Evolutionary conservation across 1,140 invertebrate genomes (phyloP).

Genomic region (Tetragnatha versicolor): DNA sequence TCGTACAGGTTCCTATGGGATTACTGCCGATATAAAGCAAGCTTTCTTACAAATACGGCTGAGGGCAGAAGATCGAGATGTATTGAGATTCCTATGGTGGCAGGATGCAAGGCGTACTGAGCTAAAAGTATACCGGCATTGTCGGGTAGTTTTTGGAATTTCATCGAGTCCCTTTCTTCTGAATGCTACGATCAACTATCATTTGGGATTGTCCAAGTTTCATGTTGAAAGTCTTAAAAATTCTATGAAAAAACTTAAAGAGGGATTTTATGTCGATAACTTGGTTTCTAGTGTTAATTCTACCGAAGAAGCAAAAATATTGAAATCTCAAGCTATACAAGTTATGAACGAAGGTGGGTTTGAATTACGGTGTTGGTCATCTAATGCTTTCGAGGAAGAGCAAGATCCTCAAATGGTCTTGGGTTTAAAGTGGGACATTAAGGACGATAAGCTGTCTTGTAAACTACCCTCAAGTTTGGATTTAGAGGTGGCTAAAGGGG

Average conservation of each 20-base stretch:
- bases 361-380: neutral
- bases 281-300: neutral
- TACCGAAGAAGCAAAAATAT: neutral
- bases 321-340: neutral
- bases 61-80: neutral
- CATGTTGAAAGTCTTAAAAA: neutral
- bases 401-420: too few species aligned
- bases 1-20: neutral
- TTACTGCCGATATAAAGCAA: conserved; percentile 11
- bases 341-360: neutral
- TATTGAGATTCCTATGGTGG: neutral
- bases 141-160: too few species aligned
- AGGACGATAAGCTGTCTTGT: neutral
- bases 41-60: neutral
- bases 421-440: neutral
- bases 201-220: neutral
- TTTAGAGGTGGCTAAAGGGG: too few species aligned
- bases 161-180: neutral
- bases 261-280: conserved; percentile 20
- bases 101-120: neutral
- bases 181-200: conserved; percentile 9
- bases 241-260: neutral
- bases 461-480: neutral
- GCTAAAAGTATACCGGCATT: neutral
- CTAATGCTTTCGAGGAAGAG: neutral